Evolutionary conservation across 2,113 vertebrate species (phyloP), one percentile per base, ranked within the genome.

Genomic region (Dicerorhinus sumatrensis): DNA sequence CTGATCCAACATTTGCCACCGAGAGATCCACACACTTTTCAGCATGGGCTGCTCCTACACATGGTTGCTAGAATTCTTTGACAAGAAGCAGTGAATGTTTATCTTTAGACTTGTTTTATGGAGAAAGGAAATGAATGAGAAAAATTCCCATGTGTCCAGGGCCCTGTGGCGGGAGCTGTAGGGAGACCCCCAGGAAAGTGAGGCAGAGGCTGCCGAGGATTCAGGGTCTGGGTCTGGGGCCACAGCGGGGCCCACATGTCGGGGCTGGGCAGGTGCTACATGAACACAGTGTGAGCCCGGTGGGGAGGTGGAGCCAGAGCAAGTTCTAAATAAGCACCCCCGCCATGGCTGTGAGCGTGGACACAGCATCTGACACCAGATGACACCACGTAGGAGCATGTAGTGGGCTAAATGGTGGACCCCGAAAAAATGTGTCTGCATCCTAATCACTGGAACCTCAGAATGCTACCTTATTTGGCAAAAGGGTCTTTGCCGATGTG

Each of bases 301-400:
- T 1, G 4, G 33, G 70, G 17, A 27, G 2, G n/a, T 0, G 33
- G 63, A 8, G 6, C 3, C 16, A 23, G 3, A 2, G 11, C 0
- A 0, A n/a, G 27, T 13, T 33, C 77, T 39, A 56, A 10, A 2
- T 11, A 2, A 5, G 60, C 21, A 2, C 27, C 42, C 16, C 33
- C 3, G 31, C 1, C 23, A 3, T 0, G 14, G 69, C 51, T 36
- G 2, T 5, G 20, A 20, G 39, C 16, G 2, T 2, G 17, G 70
- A 10, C 4, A 1, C 5, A 27, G 81, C 36, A 4, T 31, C 29
- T 69, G 17, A 23, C 5, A 1, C 9, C 9, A 3, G 0, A 5
- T 1, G 29, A 56, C 21, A 1, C 63, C 63, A 14, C 54, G 25
- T 63, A 70, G 25, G 31, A 46, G 72, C 62, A 5, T 9, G 18